Evolutionary conservation across 2,797 vertebrate species (phyloP).

Genomic region (Acipenser oxyrinchus): DNA sequence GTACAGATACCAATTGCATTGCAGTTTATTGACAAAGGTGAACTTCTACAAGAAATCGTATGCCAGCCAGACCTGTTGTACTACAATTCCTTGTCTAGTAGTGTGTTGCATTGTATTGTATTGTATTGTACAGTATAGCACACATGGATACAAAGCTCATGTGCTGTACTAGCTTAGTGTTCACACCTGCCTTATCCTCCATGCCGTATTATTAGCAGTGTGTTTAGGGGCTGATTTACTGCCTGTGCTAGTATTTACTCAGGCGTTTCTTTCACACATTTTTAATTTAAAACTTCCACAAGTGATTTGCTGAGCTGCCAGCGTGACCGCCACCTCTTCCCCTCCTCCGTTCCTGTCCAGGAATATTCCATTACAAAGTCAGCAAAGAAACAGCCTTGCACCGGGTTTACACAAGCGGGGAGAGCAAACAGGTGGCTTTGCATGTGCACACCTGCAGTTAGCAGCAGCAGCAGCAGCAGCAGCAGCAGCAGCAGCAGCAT

Average conservation of each 20-base stretch:
- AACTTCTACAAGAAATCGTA: no score
- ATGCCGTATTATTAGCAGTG: conserved; percentile 18
- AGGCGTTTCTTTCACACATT: conserved; percentile 17
- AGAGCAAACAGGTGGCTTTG: conserved; percentile 15
- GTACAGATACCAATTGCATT: no score
- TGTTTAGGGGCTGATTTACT: conserved; percentile 22
- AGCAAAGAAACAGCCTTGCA: conserved; percentile 2
- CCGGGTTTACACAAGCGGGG: conserved; percentile 17
- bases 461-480: no score
- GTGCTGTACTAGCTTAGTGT: conserved; percentile 24
- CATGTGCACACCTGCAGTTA: no score
- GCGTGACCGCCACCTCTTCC: conserved; percentile 14
- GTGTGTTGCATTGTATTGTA: no score
- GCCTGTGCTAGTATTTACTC: conserved; percentile 13
- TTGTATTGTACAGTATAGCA: not conserved
- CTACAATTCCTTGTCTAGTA: no score
- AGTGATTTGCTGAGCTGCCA: conserved; percentile 23
- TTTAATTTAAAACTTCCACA: conserved; percentile 28
- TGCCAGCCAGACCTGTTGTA: no score
- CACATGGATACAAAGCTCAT: conserved; percentile 19
- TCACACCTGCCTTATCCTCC: not conserved
- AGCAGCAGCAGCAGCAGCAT: no score
- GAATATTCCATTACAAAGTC: conserved; percentile 23
- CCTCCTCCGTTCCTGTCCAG: not conserved
- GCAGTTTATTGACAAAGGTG: no score